Evolutionary conservation across 2,888 invertebrate genomes (phyloP), one percentile per base, ranked within the genome.

Genomic region (Craniophora ligustri): DNA sequence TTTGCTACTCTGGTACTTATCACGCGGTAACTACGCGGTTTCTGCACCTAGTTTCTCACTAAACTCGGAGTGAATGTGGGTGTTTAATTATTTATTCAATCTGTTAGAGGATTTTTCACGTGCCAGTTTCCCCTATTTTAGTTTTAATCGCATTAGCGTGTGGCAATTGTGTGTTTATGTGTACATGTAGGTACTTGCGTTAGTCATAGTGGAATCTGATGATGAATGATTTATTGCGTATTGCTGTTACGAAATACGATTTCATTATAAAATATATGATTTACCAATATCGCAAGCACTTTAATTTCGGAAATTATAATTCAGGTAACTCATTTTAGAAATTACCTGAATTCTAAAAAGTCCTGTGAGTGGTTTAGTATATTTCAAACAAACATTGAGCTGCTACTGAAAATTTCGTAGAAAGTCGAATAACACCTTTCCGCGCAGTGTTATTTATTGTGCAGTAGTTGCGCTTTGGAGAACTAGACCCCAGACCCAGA

Each of bases 11-110:
- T 75, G 71, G 78, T 82, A 66, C 73, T 73, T 73, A 73, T 64
- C 69, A 69, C 61, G 73, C 67, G 73, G 80, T 83, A 79, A 78
- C 76, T 75, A 76, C 76, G 86, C 69, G 87, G 85, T 86, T 85
- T 83, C 78, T 81, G 82, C 85, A 84, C 86, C 84, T 81, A 84
- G 85, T 85, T 84, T 83, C 78, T 74, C 76, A 79, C 75, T 72
- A 76, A 79, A 79, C 71, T 75, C 55, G 18, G 53, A 78, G 76
- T 75, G 66, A 76, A 74, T 79, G 76, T 78, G 81, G 81, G 78
- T 81, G 83, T 81, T 87, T 86, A 88, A 88, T 89, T 88, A 89
- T 87, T 89, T 85, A 88, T 86, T 87, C 82, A 85, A 80, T 83
- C 75, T 75, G 78, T 75, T 69, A 67, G 62, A 73, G 74, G 75